These are phyloP conservation scores for Arizona elegans DNA, from an alignment of 2,113 vertebrate genomes.

Conservation along the genomic window DNA sequence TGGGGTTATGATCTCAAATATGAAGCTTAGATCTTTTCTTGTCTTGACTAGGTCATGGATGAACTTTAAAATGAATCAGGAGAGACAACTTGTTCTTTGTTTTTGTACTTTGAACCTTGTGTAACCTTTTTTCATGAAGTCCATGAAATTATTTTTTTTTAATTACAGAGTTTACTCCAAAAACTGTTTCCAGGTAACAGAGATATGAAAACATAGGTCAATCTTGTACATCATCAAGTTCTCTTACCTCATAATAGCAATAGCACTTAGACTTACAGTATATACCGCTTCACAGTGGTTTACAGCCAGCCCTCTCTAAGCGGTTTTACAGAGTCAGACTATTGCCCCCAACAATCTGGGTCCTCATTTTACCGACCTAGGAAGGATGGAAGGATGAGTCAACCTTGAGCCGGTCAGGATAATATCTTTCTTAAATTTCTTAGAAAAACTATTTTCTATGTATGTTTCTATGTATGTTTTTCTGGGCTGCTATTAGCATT, in stretches of 20 bases:
- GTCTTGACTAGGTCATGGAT: not conserved
- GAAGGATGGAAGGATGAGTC: not conserved
- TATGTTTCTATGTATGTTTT: not conserved
- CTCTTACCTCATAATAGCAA: not conserved
- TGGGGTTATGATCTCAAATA: not conserved
- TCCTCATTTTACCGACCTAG: not conserved
- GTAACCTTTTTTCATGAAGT: not conserved
- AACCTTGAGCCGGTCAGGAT: not conserved
- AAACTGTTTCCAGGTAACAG: not conserved
- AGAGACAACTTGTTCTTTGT: not conserved
- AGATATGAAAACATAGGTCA: not conserved
- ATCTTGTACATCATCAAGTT: not conserved
- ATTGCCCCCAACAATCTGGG: not conserved
- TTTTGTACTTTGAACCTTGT: not conserved
- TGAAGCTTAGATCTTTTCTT: not conserved
- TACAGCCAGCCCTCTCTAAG: not conserved
- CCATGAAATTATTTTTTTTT: not conserved
- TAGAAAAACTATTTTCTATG: not conserved
- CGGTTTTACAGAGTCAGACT: not conserved
- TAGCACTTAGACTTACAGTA: not conserved
- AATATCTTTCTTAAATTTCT: not conserved
- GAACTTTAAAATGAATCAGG: not conserved
- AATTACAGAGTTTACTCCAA: not conserved
- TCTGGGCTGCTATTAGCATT: not conserved
- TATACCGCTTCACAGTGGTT: not conserved